These are phyloP conservation scores for Tychaedon coryphoeus DNA, from an alignment of 2,113 vertebrate genomes.

Conservation along the genomic window DNA sequence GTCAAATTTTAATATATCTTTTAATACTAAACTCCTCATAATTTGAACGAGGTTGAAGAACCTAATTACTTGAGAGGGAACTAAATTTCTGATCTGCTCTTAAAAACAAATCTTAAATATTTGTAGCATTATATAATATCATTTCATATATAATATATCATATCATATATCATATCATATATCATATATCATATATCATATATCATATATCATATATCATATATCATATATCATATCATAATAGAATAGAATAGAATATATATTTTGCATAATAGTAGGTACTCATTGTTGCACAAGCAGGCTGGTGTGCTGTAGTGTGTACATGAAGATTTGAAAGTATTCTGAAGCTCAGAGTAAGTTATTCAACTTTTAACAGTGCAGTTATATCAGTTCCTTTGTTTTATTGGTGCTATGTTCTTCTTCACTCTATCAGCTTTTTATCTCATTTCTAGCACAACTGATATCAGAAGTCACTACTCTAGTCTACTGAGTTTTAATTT, in stretches of 20 bases:
- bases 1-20: background rate
- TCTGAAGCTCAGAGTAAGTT: background rate
- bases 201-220: no score
- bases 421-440: background rate
- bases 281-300: background rate
- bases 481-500: constrained; percentile 16
- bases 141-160: no score
- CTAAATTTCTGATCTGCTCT: background rate
- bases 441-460: background rate
- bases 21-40: background rate
- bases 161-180: no score
- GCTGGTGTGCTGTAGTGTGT: background rate
- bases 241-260: no score
- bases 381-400: background rate
- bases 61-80: background rate
- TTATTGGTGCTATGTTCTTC: background rate
- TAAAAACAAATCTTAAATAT: background rate
- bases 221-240: no score
- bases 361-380: background rate
- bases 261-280: background rate
- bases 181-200: no score
- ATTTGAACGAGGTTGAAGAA: background rate
- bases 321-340: background rate
- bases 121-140: background rate
- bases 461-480: background rate